Evolutionary conservation across 1,140 invertebrate genomes (phyloP).

Genomic region (Megalonaias nervosa): DNA sequence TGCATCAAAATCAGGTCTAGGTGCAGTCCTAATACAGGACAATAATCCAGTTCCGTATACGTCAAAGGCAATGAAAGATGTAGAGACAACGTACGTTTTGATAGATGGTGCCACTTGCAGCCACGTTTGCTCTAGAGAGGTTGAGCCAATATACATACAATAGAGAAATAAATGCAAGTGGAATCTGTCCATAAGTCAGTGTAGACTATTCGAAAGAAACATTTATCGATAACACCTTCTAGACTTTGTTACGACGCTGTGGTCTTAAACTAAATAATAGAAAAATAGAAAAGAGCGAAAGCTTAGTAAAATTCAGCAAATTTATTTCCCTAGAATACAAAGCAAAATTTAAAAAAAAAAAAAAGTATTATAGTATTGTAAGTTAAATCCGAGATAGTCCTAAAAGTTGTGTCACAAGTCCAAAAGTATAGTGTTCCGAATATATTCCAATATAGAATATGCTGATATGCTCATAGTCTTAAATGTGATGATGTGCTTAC

Average conservation of each 20-base stretch:
- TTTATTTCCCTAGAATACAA: too few relatives aligned
- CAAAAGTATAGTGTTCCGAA: too few relatives aligned
- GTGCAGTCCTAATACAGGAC: conserved; percentile 34
- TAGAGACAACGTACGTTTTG: conserved; percentile 71
- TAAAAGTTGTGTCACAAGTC: too few relatives aligned
- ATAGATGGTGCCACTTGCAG: conserved; percentile 73
- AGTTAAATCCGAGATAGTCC: too few relatives aligned
- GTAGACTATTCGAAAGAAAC: conserved; percentile 67
- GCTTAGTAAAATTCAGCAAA: too few relatives aligned
- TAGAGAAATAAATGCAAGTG: conserved; percentile 31
- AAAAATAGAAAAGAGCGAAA: too few relatives aligned
- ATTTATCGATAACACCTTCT: conserved; percentile 39
- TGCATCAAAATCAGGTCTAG: conserved; percentile 24
- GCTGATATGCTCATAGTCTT: too few relatives aligned
- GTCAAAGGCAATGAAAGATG: conserved; percentile 66
- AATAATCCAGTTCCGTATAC: conserved; percentile 68
- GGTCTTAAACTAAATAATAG: too few relatives aligned
- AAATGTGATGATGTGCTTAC: too few relatives aligned
- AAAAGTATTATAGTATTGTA: too few relatives aligned
- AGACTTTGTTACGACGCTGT: conserved; percentile 45
- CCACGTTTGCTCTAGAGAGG: conserved; percentile 69
- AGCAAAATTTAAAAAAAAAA: too few relatives aligned
- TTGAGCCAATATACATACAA: conserved; percentile 44
- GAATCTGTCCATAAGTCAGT: conserved; percentile 67
- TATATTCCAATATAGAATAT: too few relatives aligned